Evolutionary conservation across 2,797 vertebrate genomes (phyloP).

Genomic region (Dendrocincla tyrannina): DNA sequence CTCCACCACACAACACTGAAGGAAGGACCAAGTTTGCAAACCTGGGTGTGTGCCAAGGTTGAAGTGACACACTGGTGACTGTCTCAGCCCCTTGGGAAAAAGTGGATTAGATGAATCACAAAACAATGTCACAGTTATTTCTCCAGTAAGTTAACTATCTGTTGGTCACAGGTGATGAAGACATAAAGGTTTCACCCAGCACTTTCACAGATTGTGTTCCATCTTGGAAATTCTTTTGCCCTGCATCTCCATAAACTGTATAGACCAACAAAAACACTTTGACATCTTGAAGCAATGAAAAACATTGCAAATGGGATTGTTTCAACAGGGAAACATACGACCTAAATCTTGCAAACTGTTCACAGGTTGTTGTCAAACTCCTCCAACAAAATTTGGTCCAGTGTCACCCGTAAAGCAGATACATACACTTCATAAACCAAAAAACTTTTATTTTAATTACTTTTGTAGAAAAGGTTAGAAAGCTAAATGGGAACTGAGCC

Average conservation of each 20-base stretch:
- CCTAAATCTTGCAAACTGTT: not conserved
- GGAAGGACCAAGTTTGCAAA: not conserved
- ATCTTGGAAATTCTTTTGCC: not conserved
- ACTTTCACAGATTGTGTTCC: not conserved
- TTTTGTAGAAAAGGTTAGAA: constrained; percentile 13
- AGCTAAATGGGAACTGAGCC: not conserved
- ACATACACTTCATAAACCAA: not conserved
- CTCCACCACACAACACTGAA: not conserved
- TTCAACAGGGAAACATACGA: not conserved
- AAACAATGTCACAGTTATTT: constrained; percentile 17
- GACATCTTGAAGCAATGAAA: not conserved
- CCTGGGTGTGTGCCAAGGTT: not conserved
- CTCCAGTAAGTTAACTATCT: constrained; percentile 15
- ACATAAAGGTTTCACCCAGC: not conserved
- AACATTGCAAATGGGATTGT: not conserved
- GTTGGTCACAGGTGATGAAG: not conserved
- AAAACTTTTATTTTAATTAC: not conserved
- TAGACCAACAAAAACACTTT: not conserved
- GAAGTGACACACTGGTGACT: constrained; percentile 3
- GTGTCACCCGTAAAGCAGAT: not conserved
- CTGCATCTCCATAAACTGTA: not conserved
- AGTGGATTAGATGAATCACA: constrained; percentile 8
- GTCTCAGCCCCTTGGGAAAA: not conserved
- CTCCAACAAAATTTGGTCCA: not conserved
- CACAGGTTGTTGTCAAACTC: not conserved